Conservation (phyloP, 2,113 vertebrate species). For the rat (Rattus norvegicus) region DNA sequence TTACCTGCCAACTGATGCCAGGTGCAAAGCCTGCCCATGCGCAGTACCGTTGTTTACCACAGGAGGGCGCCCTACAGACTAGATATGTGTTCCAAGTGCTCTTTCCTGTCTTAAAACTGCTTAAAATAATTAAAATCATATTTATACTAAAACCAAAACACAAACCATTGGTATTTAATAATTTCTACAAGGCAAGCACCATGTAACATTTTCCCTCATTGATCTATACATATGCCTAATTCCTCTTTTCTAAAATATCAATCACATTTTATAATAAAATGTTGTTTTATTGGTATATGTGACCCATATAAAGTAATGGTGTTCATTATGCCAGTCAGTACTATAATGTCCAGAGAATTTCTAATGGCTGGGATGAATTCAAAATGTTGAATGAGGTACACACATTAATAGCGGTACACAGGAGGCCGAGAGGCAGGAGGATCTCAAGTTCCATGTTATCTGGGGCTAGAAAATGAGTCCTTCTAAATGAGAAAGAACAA, state of each 20-base stretch:
- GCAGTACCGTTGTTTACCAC: no score
- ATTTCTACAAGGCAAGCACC: background rate
- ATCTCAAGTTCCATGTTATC: background rate
- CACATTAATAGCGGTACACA: background rate
- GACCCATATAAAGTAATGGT: background rate
- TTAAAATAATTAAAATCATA: background rate
- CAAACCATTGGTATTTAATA: background rate
- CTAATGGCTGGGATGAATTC: background rate
- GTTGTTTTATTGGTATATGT: background rate
- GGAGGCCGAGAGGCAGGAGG: background rate
- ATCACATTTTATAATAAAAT: background rate
- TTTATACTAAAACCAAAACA: background rate
- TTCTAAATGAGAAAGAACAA: background rate
- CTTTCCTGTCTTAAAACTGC: background rate
- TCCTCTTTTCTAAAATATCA: background rate
- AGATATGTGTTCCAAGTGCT: background rate
- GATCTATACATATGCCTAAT: background rate
- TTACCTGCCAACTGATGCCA: no score
- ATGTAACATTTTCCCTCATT: background rate
- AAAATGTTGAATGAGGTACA: background rate
- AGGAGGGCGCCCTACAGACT: no score
- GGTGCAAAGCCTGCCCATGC: no score
- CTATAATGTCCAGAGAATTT: background rate
- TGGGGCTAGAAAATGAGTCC: background rate
- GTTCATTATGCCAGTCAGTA: background rate